Conservation (phyloP, 2,113 vertebrate genomes). For the Anhinga rufa region DNA sequence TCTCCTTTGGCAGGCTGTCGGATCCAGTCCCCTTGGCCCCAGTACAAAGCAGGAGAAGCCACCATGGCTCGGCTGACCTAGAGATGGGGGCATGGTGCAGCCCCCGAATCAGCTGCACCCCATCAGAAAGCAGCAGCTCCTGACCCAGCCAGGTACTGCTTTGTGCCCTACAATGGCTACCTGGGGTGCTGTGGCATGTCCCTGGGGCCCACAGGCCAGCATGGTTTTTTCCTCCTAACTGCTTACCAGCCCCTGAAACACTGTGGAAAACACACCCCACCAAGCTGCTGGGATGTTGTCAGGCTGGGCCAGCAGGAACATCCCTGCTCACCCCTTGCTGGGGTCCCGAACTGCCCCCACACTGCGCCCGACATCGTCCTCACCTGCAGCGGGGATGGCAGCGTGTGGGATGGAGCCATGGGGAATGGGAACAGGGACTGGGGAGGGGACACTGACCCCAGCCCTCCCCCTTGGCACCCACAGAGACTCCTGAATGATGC, state of each 20-base stretch:
- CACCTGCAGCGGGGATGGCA: not conserved
- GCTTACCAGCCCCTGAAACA: not conserved
- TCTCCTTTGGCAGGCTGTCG: not conserved
- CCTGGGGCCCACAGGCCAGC: not conserved
- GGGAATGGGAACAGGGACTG: rapidly evolving
- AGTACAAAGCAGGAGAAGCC: not conserved
- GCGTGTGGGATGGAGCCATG: not conserved
- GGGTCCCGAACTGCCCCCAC: not conserved
- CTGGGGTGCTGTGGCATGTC: not conserved
- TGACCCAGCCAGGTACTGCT: not conserved
- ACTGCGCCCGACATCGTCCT: not conserved
- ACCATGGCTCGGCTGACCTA: not conserved
- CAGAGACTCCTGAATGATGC: not conserved
- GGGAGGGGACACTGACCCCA: not conserved
- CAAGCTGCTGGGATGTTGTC: rapidly evolving
- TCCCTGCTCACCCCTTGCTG: not conserved
- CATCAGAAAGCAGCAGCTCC: not conserved
- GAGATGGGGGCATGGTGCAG: not conserved
- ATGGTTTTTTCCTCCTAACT: not conserved
- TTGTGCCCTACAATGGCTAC: not conserved
- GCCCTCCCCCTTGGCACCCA: not conserved
- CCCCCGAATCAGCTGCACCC: not conserved
- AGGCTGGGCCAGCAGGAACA: not conserved
- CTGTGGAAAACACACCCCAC: rapidly evolving
- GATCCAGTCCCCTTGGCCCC: not conserved